Evolutionary conservation across 2,113 vertebrate species (phyloP), one percentile per base, ranked within the genome.

Genomic region (Etheostoma cragini): DNA sequence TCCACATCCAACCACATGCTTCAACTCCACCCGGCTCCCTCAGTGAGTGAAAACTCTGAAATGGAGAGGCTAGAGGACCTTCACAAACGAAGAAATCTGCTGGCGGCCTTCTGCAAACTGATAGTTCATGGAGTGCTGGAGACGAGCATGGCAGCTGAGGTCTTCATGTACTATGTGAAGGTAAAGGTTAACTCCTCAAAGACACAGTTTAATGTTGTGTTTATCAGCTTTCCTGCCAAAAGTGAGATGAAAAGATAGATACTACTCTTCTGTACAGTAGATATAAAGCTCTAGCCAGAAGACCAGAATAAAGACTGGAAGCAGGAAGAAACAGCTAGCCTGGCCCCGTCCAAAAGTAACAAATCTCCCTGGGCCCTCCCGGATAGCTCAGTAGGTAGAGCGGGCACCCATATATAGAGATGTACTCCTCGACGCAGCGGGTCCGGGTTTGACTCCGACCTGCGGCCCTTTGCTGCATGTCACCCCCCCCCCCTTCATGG

Each of bases 91-190:
- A 93, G 97, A 69, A 95, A 91, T 62, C 93, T 96, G 76, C 95
- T 98, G 19, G 96, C 96, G 21, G 96, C 96, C 1, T 98, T 94
- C 92, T 97, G 97, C 93, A 98, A 97, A 64, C 94, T 98, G 70
- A 95, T 98, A 10, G 91, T 96, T 4, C 94, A 94, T 42, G 92
- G 96, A 2, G 95, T 97, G 82, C 93, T 98, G 76, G 97, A 97
- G 93, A 96, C 96, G 95, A 92, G 94, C 88, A 89, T 94, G 70
- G 97, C 96, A 0, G 95, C 96, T 1, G 96, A 97, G 82, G 91
- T 98, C 91, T 97, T 96, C 89, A 96, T 95, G 89, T 89, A 95
- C 84, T 98, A 98, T 78, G 93, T 96, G 91, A 97, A 97, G 97
- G 97, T 98, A 95, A 46, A 76, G 16, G 42, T 19, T 24, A 8